phyloP scores from a whole-genome alignment of 2,113 vertebrate genomes.

The Ursus arctos region DNA sequence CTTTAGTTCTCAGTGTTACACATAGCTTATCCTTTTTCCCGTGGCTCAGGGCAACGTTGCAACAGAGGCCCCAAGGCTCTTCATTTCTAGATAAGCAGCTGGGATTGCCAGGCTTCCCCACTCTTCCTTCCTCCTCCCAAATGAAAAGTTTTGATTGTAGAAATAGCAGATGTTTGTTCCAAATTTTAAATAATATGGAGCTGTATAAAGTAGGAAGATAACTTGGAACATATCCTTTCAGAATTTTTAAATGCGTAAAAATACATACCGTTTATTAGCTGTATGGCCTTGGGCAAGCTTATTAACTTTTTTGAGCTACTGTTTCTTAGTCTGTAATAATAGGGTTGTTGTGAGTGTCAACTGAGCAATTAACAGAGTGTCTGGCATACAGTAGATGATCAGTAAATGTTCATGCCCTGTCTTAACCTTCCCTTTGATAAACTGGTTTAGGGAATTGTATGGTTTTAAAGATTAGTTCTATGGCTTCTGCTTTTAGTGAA shows the following conservation, averaged over 20 bases:
- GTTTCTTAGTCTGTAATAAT: neutral
- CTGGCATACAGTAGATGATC: neutral
- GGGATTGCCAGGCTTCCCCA: neutral
- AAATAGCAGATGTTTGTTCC: conserved; percentile 15
- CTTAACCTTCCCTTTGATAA: neutral
- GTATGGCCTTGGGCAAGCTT: neutral
- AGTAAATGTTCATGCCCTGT: neutral
- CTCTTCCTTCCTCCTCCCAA: neutral
- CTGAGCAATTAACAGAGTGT: neutral
- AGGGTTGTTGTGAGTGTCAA: neutral
- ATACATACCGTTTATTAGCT: neutral
- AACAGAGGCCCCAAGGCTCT: neutral
- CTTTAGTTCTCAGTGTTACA: neutral
- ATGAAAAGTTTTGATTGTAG: neutral
- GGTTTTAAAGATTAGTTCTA: neutral
- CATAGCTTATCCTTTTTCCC: neutral
- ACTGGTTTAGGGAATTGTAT: neutral
- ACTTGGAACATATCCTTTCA: neutral
- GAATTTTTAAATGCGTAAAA: conserved; percentile 15
- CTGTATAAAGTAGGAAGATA: neutral
- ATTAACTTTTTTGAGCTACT: neutral
- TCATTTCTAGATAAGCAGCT: neutral
- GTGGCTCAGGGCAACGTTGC: neutral
- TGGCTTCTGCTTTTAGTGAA: neutral
- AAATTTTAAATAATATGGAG: neutral